Evolutionary conservation across 2,113 vertebrate species (phyloP), one percentile per base, ranked within the genome.

Genomic region (Anoura caudifer): DNA sequence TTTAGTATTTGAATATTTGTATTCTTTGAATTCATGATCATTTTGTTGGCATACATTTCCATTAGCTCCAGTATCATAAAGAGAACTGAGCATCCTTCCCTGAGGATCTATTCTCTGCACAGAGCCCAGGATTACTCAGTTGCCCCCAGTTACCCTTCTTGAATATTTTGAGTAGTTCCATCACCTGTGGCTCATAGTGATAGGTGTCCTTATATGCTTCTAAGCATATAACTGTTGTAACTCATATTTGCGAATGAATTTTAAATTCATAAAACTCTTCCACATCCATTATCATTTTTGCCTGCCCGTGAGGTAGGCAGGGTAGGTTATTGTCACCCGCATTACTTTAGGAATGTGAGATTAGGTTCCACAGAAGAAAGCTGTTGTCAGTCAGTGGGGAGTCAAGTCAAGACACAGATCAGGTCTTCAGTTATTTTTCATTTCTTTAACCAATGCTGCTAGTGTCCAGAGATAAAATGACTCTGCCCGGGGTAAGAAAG

Each of bases 131-230:
- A 70, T 80, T 94, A 80, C 14, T 92, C 16, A 76, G 16, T 73
- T 90, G 54, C 36, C 2, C 19, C 31, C 26, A 38, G 33, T 90
- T 50, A 81, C 2, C 81, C 24, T 83, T 59, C 76, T 59, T 85
- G 93, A 96, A 52, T 79, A 80, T 87, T 93, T 95, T 50, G 26
- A 81, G 26, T 85, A 96, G n/a, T 61, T 95, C 31, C 45, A 14
- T 45, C 38, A 88, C 17, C 20, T 63, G 43, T 82, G 17, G 38
- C 5, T 85, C 2, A 95, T 59, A 59, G 65, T 19, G 8, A 83
- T 72, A 90, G 22, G 65, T 76, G 56, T 52, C 63, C 52, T 90
- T 36, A 79, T 4, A 47, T 54, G 61, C 6, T 95, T 91, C n/a
- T 61, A 67, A 92, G 31, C 81, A 65, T 87, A 8, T 33, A 31